Conservation (phyloP, 2,888 invertebrate genomes). For the Bellardia bayeri region DNA sequence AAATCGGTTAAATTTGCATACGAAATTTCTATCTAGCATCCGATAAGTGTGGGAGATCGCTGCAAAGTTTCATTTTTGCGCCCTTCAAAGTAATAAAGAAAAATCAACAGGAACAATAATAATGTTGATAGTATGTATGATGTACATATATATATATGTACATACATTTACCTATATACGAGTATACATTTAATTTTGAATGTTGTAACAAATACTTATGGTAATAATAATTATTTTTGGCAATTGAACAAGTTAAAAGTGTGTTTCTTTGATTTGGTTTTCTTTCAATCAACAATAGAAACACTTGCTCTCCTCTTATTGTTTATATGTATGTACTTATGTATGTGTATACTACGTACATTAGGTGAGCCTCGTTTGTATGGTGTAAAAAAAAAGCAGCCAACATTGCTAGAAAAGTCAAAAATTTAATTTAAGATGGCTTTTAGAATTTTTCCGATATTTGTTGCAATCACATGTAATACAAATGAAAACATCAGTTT, state of each 20-base stretch:
- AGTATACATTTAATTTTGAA: background rate
- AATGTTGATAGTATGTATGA: background rate
- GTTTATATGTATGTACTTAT: background rate
- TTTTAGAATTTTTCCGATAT: no score
- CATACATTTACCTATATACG: background rate
- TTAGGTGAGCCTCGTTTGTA: no score
- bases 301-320: constrained; percentile 53
- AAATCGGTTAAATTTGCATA: background rate
- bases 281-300: constrained; percentile 31
- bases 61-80: no score
- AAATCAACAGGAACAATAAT: no score
- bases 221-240: constrained; percentile 43
- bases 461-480: no score
- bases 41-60: background rate
- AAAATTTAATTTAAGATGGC: no score
- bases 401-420: no score
- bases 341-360: no score
- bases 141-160: background rate
- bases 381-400: no score
- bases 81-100: no score
- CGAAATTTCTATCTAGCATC: background rate
- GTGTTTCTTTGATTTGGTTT: constrained; percentile 39
- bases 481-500: no score
- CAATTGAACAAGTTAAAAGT: constrained; percentile 41
- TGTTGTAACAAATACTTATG: constrained; percentile 16